Conservation (phyloP, 92 coral and sea anemone genomes). For the Phenganax marumi region DNA sequence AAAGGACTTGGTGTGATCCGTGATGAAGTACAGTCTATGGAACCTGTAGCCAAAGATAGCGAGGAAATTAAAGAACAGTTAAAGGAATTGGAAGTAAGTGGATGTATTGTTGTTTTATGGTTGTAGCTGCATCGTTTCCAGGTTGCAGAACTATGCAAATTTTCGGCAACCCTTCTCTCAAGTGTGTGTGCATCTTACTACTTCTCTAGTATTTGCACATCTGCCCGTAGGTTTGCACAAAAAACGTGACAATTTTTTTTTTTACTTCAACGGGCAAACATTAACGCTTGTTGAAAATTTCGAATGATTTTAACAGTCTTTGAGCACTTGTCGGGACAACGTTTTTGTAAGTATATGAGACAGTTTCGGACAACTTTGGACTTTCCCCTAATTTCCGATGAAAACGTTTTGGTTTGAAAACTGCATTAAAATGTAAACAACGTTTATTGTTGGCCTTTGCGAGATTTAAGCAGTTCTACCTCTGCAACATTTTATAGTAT, state of each 20-base stretch:
- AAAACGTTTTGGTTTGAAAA: not conserved
- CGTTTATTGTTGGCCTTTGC: not conserved
- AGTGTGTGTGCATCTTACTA: not conserved
- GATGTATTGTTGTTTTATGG: not conserved
- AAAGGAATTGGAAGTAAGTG: constrained; percentile 34
- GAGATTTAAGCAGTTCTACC: not conserved
- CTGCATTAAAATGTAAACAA: too few relatives aligned
- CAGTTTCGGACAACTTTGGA: too few relatives aligned
- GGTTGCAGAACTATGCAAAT: not conserved
- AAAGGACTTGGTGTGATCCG: constrained; percentile 20
- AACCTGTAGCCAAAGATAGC: constrained; percentile 33
- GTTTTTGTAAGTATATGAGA: too few relatives aligned
- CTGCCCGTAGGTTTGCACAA: constrained; percentile 5
- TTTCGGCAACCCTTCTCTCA: not conserved
- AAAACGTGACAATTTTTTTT: not conserved
- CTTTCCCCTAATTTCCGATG: too few relatives aligned
- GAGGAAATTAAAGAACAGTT: constrained; percentile 39
- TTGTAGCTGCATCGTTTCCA: not conserved
- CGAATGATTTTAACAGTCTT: too few relatives aligned
- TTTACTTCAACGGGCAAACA: not conserved
- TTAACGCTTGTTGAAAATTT: too few relatives aligned
- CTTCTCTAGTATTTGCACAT: not conserved
- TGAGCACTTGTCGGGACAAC: too few relatives aligned
- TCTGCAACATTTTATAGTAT: not conserved
- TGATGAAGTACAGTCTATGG: constrained; percentile 14